Percentiles rank a stretch among this genome's conserved stretches.
Conservation (phyloP, 2,797 vertebrate species). For the Lepilemur ruficaudatus region DNA sequence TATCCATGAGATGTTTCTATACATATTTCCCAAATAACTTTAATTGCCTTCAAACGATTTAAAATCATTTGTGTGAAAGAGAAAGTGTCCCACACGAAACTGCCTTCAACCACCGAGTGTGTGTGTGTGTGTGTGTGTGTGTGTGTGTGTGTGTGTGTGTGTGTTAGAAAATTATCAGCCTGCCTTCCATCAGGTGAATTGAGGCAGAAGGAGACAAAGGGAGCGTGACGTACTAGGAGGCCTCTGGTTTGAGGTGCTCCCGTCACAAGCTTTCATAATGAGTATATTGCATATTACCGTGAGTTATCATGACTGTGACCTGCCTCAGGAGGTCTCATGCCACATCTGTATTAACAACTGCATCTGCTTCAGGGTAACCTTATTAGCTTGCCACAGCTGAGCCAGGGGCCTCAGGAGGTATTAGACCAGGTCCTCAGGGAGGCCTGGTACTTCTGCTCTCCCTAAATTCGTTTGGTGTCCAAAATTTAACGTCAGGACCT, state of each 20-base stretch:
- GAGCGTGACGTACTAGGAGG: slow-evolving; percentile 47
- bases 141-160: background rate
- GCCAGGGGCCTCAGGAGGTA: slow-evolving; percentile 86
- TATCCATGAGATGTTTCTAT: slow-evolving; percentile 73
- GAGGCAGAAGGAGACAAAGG: slow-evolving; percentile 72
- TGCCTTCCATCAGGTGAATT: background rate
- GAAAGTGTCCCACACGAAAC: background rate
- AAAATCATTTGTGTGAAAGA: slow-evolving; percentile 44
- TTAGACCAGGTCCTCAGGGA: slow-evolving; percentile 82
- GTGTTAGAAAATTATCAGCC: background rate
- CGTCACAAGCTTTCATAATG: slow-evolving; percentile 85
- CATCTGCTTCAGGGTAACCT: slow-evolving; percentile 89
- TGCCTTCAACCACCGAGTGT: background rate
- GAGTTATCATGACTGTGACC: slow-evolving; percentile 88
- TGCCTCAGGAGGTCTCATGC: slow-evolving; percentile 87
- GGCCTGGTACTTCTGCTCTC: slow-evolving; percentile 83
- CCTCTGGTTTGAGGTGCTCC: slow-evolving; percentile 80
- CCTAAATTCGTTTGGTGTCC: slow-evolving; percentile 86
- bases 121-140: background rate
- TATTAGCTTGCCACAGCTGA: slow-evolving; percentile 89
- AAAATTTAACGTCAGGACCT: slow-evolving; percentile 85
- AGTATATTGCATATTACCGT: slow-evolving; percentile 83
- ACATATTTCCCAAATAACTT: slow-evolving; percentile 68
- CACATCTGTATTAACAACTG: slow-evolving; percentile 90
- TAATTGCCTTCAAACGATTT: slow-evolving; percentile 61